Evolutionary conservation across 2,888 invertebrate genomes (phyloP).

Genomic region (Mimas tiliae): DNA sequence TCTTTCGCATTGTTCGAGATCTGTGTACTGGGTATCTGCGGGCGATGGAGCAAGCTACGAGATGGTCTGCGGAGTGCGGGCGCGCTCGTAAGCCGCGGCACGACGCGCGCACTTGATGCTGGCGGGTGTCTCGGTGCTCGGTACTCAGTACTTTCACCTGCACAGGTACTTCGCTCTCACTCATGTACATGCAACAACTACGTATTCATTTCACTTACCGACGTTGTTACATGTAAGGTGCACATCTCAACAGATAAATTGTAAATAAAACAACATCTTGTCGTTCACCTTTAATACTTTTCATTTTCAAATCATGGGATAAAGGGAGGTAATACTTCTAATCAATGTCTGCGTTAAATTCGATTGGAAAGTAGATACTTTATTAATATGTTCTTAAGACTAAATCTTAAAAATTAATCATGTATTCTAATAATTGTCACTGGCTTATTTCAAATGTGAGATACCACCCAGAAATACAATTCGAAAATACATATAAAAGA

Average conservation of each 20-base stretch:
- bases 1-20: slow-evolving; percentile 79
- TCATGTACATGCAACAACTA: slow-evolving; percentile 64
- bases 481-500: background rate
- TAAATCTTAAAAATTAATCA: background rate
- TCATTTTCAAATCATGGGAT: background rate
- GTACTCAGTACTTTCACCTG: slow-evolving; percentile 70
- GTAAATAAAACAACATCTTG: slow-evolving; percentile 45
- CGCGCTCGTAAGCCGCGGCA: slow-evolving; percentile 55
- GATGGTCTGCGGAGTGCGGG: too few relatives aligned
- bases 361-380: background rate
- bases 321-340: background rate
- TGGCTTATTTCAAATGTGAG: background rate
- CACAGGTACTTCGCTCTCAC: slow-evolving; percentile 63
- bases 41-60: slow-evolving; percentile 77
- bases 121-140: slow-evolving; percentile 48
- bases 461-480: background rate
- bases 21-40: slow-evolving; percentile 75
- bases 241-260: slow-evolving; percentile 18
- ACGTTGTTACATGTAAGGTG: slow-evolving; percentile 8
- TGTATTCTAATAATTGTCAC: background rate
- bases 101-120: slow-evolving; percentile 70
- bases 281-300: slow-evolving; percentile 45
- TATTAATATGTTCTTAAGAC: background rate
- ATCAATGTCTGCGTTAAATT: background rate
- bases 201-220: slow-evolving; percentile 48